Percentiles rank a stretch among this genome's conserved stretches.
phyloP scores from a whole-genome alignment of 2,797 vertebrate species.

The Acanthornis magna region DNA sequence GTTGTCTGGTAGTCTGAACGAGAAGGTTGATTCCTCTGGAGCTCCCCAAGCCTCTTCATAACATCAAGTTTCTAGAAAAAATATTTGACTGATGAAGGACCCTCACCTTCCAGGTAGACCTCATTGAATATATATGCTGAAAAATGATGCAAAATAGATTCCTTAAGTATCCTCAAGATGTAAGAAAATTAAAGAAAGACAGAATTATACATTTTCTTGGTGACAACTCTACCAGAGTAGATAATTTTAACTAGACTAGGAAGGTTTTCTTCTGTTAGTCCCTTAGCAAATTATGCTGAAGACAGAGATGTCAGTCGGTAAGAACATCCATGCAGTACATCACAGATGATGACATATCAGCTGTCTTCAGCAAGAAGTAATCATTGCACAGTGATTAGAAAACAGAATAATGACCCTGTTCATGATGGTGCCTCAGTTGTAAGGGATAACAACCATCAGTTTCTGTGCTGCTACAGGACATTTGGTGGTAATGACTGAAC shows the following conservation, averaged over 20 bases:
- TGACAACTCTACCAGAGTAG: neutral
- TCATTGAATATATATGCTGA: neutral
- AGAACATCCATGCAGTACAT: neutral
- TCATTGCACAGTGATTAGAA: neutral
- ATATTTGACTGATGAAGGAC: neutral
- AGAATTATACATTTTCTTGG: neutral
- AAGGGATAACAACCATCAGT: neutral
- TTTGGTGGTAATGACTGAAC: neutral
- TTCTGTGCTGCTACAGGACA: neutral
- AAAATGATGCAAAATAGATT: neutral
- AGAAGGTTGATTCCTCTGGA: neutral
- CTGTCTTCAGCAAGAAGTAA: neutral
- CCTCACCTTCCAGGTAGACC: neutral
- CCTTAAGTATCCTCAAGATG: neutral
- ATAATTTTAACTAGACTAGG: neutral
- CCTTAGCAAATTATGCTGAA: neutral
- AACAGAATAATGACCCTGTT: neutral
- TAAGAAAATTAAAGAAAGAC: neutral
- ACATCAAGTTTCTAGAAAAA: neutral
- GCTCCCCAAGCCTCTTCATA: neutral
- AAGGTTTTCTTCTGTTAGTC: neutral
- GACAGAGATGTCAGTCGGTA: neutral
- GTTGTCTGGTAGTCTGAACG: neutral
- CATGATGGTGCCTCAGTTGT: neutral
- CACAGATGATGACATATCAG: neutral